Percentiles rank a stretch among this genome's conserved stretches.
phyloP scores from a whole-genome alignment of 1,140 invertebrate genomes.

The Drosophila rhopaloa region DNA sequence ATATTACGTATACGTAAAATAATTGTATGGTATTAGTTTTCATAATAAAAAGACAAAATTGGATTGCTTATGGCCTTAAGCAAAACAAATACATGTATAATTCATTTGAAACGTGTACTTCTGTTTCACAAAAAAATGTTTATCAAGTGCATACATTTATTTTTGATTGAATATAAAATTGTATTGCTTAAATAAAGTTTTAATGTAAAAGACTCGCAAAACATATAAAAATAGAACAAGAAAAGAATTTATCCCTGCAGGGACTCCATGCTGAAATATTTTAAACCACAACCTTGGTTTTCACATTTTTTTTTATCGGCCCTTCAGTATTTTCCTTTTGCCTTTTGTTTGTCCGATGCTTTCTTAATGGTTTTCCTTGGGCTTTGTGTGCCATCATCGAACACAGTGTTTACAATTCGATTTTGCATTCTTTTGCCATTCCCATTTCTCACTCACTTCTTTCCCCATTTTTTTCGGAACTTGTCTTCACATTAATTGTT shows the following conservation, averaged over 20 bases:
- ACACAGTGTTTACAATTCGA: constrained; percentile 53
- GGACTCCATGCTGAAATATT: neutral
- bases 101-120: no score
- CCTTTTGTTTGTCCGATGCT: constrained; percentile 26
- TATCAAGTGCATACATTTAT: no score
- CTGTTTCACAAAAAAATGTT: no score
- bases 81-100: no score
- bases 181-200: neutral
- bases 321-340: constrained; percentile 22
- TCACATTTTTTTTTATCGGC: constrained; percentile 5
- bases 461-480: constrained; percentile 3
- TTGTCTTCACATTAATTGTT: constrained; percentile 49
- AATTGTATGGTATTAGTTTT: no score
- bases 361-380: constrained; percentile 38
- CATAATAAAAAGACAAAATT: no score
- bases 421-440: constrained; percentile 51
- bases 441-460: constrained; percentile 28
- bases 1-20: no score
- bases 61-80: no score
- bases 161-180: no score
- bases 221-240: neutral
- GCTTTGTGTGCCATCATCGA: constrained; percentile 46
- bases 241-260: neutral
- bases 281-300: constrained; percentile 3
- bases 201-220: neutral